Base-by-base conservation (phyloP, 2,113 vertebrate species). In the Atherinomorus stipes region DNA sequence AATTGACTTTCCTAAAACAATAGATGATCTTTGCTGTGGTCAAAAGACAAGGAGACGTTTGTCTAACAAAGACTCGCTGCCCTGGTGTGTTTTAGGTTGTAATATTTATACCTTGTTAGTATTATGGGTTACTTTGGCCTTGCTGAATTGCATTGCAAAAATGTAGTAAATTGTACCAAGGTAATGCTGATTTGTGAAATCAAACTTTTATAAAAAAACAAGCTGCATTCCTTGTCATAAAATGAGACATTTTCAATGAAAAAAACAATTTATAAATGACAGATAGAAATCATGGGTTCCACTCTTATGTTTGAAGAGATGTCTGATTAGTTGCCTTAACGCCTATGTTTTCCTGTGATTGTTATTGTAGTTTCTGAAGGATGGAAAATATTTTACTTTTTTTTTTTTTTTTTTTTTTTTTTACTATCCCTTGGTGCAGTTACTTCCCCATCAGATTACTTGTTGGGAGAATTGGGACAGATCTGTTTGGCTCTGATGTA, bases 311-410 rank as follows among this genome's bases (percentile, higher is more conserved):
- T 53, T 51, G 4, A 52, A 34, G 4, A 64, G 19, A 56, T 42
- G 25, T 66, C 59, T 50, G 51, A 52, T 84, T 62, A 62, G 40
- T 74, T 82, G 81, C 87, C 85, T 88, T 90, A 83, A 80, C 31
- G 37, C 54, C 25, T 25, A 49, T 34, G 44, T 18, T 53, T 44
- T 60, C 25, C 15, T 50, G 16, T 26, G 62, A 6, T 28, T 34
- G 71, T 47, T 71, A 7, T 63, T 65, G 15, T 22, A 7, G 8
- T 50, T 23, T 78, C 13, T 47, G 13, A 15, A 13, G 47, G 38
- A 47, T 69, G 1, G 28, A 22, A 58, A 26, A 45, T 28, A 54
- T 50, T 59, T 16, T 2, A 12, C 10, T 23, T 34, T 2, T 11
- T 57, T 37, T n/a, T 7, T 34, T 34, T 50, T 59, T 16, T 2